Percentiles rank a stretch among this genome's conserved stretches.
Evolutionary conservation across 1,140 invertebrate genomes (phyloP).

Genomic region (Brachionus calyciflorus): DNA sequence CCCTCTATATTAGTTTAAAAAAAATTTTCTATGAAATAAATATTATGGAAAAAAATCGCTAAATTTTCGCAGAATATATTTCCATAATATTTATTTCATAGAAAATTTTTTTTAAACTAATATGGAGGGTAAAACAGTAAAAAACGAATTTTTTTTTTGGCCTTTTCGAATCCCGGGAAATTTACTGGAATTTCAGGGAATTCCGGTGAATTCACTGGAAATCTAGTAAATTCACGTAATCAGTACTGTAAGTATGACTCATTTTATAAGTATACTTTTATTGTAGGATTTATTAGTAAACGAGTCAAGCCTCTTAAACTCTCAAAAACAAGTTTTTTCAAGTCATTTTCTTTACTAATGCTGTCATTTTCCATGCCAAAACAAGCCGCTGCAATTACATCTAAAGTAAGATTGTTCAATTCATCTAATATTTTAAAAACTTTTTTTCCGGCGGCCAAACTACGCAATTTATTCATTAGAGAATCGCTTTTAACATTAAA

Average conservation of each 20-base stretch:
- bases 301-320: slow-evolving; percentile 2
- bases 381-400: slow-evolving; percentile 29
- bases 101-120: too few species aligned
- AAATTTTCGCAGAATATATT: too few species aligned
- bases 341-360: background rate
- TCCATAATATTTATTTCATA: too few species aligned
- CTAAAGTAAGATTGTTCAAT: slow-evolving; percentile 18
- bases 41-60: too few species aligned
- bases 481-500: slow-evolving; percentile 32
- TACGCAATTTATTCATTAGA: slow-evolving; percentile 13
- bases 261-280: background rate
- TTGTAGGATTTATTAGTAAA: background rate
- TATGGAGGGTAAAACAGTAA: too few species aligned
- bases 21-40: too few species aligned
- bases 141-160: too few species aligned
- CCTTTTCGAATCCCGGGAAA: too few species aligned
- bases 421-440: slow-evolving; percentile 23
- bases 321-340: slow-evolving; percentile 23
- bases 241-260: background rate
- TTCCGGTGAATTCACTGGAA: too few species aligned
- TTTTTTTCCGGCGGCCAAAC: background rate
- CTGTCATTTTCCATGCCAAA: slow-evolving; percentile 15
- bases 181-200: too few species aligned
- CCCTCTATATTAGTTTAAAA: too few species aligned
- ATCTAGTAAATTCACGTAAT: background rate